Percentiles rank a stretch among this genome's conserved stretches.
phyloP scores from a whole-genome alignment of 2,113 vertebrate species.

The Blennius ocellaris region DNA sequence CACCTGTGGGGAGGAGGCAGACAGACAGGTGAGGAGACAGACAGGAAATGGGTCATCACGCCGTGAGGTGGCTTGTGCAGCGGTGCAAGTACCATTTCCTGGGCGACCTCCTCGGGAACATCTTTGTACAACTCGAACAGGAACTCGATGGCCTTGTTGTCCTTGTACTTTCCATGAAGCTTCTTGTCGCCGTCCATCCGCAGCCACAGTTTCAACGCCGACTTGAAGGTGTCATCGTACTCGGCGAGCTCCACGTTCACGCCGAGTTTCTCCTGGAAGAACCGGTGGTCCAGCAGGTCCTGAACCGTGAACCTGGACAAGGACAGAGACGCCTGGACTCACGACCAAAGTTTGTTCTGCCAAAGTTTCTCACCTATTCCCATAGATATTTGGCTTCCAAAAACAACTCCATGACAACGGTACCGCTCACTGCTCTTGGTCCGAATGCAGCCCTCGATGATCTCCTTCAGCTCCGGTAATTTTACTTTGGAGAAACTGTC shows the following conservation, averaged over 20 bases:
- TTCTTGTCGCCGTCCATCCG: conserved; percentile 92
- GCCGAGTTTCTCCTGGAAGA: conserved; percentile 93
- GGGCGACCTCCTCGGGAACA: conserved; percentile 93
- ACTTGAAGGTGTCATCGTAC: conserved; percentile 85
- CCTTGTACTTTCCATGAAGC: conserved; percentile 92
- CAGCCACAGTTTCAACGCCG: conserved; percentile 92
- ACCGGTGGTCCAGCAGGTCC: conserved; percentile 93
- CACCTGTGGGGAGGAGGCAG: conserved; percentile 80
- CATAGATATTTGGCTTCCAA: background rate
- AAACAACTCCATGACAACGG: background rate
- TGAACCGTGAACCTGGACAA: conserved; percentile 91
- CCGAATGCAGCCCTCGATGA: conserved; percentile 94
- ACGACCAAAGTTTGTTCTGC: background rate
- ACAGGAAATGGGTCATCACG: background rate
- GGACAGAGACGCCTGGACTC: background rate
- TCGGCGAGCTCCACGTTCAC: conserved; percentile 93
- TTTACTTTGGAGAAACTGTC: conserved; percentile 93
- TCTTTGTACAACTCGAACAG: conserved; percentile 94
- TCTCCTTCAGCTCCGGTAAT: conserved; percentile 90
- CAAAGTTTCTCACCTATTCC: too few relatives aligned
- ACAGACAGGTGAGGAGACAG: background rate
- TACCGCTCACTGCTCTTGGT: conserved; percentile 89
- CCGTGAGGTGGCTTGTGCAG: background rate
- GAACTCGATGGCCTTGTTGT: conserved; percentile 97
- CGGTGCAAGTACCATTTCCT: conserved; percentile 89